phyloP scores from a whole-genome alignment of 92 coral and sea anemone species.

The Epizoanthus illoricatus region DNA sequence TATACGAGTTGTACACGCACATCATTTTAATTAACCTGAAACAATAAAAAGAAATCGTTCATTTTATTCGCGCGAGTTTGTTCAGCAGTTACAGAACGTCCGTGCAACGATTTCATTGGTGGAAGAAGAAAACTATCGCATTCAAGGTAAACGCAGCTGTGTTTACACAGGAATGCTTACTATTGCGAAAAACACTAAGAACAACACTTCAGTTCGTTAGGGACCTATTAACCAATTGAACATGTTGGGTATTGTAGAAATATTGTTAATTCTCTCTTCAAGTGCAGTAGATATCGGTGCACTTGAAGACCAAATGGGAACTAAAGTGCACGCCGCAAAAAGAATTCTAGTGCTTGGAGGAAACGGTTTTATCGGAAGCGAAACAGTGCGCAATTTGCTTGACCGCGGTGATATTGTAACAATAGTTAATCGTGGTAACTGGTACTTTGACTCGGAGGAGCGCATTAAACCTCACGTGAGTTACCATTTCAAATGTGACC shows the following conservation, averaged over 20 bases:
- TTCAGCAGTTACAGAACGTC: conserved; percentile 9
- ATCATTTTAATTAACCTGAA: too few species aligned
- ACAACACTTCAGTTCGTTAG: conserved; percentile 8
- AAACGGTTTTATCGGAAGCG: conserved; percentile 95
- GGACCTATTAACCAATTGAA: not conserved
- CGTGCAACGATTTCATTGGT: conserved; percentile 23
- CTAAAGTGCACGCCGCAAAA: conserved; percentile 17
- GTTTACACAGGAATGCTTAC: conserved; percentile 6
- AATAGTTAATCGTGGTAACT: conserved; percentile 89
- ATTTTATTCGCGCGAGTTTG: not conserved
- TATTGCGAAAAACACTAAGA: not conserved
- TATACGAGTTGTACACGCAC: too few species aligned
- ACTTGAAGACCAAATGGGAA: conserved; percentile 7
- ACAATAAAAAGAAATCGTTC: too few species aligned
- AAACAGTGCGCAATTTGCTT: conserved; percentile 65
- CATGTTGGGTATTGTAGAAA: conserved; percentile 10
- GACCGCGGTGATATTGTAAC: conserved; percentile 75
- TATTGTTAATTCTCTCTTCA: conserved; percentile 10
- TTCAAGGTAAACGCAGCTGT: conserved; percentile 28
- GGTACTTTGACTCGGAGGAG: conserved; percentile 89
- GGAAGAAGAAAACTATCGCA: not conserved
- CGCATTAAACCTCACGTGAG: conserved; percentile 76
- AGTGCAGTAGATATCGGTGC: conserved; percentile 12
- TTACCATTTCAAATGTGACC: conserved; percentile 76
- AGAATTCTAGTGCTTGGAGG: conserved; percentile 91